Conservation (phyloP, 2,888 invertebrate species). For the Habroteleia sp. region DNA sequence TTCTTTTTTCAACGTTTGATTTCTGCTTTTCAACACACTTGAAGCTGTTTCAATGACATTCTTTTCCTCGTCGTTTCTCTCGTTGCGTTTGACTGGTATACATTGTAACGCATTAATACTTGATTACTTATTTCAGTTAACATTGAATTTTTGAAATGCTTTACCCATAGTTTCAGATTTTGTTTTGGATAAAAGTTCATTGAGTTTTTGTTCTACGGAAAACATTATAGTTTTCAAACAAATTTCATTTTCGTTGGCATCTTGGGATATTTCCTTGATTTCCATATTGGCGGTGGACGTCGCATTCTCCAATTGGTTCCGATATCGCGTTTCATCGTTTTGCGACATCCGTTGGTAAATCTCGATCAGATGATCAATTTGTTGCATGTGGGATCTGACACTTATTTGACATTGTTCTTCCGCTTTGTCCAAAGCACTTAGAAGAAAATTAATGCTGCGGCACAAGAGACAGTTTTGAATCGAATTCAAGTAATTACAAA, state of each 20-base stretch:
- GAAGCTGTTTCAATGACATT: background rate
- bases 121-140: no score
- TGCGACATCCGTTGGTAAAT: conserved; percentile 74
- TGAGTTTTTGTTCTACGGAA: conserved; percentile 49
- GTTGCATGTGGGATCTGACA: conserved; percentile 76
- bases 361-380: conserved; percentile 77
- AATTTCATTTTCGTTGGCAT: conserved; percentile 58
- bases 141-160: background rate
- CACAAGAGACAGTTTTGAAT: background rate
- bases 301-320: conserved; percentile 55
- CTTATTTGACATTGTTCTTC: conserved; percentile 80
- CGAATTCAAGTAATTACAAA: no score
- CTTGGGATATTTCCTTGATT: conserved; percentile 45
- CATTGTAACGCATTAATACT: no score
- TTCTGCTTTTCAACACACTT: conserved; percentile 17
- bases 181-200: conserved; percentile 54
- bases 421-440: conserved; percentile 79
- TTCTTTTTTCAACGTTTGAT: conserved; percentile 6
- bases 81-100: conserved; percentile 11
- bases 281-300: conserved; percentile 50
- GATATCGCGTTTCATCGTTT: conserved; percentile 60
- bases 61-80: conserved; percentile 7
- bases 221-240: conserved; percentile 64
- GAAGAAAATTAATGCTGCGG: conserved; percentile 70
- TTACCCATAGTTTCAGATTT: background rate